Evolutionary conservation across 2,797 vertebrate genomes (phyloP), one percentile per base, ranked within the genome.

Genomic region (Pyrocephalus nanus): DNA sequence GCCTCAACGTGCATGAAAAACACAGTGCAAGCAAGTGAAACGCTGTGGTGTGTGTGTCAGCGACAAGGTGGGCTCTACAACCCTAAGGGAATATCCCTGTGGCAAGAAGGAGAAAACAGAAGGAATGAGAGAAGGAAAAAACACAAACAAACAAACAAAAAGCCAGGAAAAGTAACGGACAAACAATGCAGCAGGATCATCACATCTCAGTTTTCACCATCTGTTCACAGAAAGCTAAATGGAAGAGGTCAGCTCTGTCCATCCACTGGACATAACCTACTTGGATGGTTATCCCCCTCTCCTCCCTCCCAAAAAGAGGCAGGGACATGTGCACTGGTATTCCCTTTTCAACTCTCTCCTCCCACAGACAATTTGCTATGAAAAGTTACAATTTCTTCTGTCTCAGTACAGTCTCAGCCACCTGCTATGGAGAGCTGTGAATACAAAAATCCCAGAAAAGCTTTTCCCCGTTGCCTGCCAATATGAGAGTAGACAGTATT

Each of bases 1-100:
- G 98, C 98, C 98, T 98, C 97, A 98, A 98, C 97, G 97, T 97
- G 97, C 96, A 97, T 97, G 97, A 98, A 97, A 98, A 97, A 97
- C 96, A 98, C 97, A 98, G 96, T 96, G 96, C 97, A 97, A 97
- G 97, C 96, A 92, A 62, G 97, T 97, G 97, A 97, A 93, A 97
- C 83, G 86, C 95, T 78, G 86, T 93, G 95, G 96, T 92, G 97
- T 69, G 91, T 94, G 91, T 94, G 95, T 65, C 84, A 87, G 96
- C 26, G 82, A 95, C 95, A 96, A 97, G 96, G 97, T 97, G 97
- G 93, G 92, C 91, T 87, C 96, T 97, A 97, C 80, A 83, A 89
- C 77, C 92, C 96, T 97, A 97, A 72, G 70, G 95, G 95, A 92
- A 94, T 11, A 92, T 88, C 92, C 91, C 90, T 95, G 75, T 69